Evolutionary conservation across 92 coral and sea anemone species (phyloP).

Genomic region (Montipora capitata): DNA sequence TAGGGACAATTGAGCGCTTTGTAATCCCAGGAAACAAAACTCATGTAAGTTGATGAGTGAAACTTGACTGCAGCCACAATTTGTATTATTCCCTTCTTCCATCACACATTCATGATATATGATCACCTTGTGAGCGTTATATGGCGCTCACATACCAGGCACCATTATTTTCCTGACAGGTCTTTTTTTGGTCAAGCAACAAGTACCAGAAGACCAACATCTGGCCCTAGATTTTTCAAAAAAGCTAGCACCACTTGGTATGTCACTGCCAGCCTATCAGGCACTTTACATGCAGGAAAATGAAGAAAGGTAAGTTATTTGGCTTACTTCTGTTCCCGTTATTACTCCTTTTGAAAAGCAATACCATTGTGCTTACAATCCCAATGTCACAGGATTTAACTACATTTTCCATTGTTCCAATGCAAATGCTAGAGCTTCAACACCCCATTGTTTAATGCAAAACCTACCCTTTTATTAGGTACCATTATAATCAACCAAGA

Average conservation of each 20-base stretch:
- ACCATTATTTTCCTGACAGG: neutral
- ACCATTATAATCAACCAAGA: too few species aligned
- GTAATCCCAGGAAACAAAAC: neutral
- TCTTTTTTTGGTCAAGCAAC: neutral
- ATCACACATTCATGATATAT: neutral
- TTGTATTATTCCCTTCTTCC: neutral
- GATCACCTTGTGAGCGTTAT: neutral
- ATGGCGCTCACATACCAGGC: neutral
- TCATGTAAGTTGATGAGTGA: neutral
- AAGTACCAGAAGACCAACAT: neutral
- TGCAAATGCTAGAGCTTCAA: neutral
- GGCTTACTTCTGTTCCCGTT: too few species aligned
- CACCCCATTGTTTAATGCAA: neutral
- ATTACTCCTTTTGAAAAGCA: too few species aligned
- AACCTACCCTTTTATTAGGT: too few species aligned
- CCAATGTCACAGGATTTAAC: neutral
- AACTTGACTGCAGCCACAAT: neutral
- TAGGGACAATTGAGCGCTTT: neutral
- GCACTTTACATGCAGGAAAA: too few species aligned
- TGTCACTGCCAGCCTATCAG: too few species aligned
- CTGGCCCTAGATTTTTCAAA: too few species aligned
- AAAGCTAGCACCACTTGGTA: too few species aligned
- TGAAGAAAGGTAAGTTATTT: too few species aligned
- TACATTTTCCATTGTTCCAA: neutral
- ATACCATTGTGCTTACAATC: too few species aligned